These are phyloP conservation scores for Paragorgia papillata DNA, from an alignment of 92 coral and sea anemone species.

Conservation along the genomic window DNA sequence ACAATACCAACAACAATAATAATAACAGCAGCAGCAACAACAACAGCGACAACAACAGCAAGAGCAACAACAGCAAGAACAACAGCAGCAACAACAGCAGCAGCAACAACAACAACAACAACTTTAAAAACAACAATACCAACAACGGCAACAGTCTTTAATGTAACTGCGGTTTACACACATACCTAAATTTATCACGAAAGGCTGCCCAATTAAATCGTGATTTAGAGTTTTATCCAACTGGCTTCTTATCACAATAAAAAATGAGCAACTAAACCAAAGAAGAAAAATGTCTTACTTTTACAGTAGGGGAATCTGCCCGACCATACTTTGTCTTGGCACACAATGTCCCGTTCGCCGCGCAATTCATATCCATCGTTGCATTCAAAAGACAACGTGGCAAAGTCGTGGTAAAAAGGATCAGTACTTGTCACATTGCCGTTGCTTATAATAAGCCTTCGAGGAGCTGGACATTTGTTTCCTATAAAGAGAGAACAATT, in stretches of 20 bases:
- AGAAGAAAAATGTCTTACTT: conserved; percentile 48
- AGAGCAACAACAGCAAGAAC: too few relatives aligned
- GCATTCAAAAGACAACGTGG: conserved; percentile 70
- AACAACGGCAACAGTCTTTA: neutral
- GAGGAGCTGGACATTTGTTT: conserved; percentile 35
- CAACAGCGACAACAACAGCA: too few relatives aligned
- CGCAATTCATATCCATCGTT: conserved; percentile 68
- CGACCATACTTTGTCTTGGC: conserved; percentile 58
- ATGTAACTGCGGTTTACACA: too few relatives aligned
- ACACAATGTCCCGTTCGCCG: conserved; percentile 66
- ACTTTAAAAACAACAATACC: neutral
- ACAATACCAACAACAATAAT: too few relatives aligned
- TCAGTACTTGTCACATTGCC: conserved; percentile 78
- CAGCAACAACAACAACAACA: neutral
- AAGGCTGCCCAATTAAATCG: too few relatives aligned
- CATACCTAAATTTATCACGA: too few relatives aligned
- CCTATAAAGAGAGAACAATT: conserved; percentile 7
- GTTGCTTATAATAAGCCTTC: conserved; percentile 21
- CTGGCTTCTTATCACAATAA: neutral
- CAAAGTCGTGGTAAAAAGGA: conserved; percentile 56
- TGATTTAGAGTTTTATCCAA: too few relatives aligned
- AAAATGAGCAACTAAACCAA: neutral
- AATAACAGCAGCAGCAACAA: too few relatives aligned
- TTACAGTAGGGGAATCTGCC: conserved; percentile 60
- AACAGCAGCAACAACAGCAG: too few relatives aligned